A percentile compares a stretch with the other conserved stretches of the same genome.
Conservation (phyloP, 1,140 invertebrate species). For the Marisa cornuarietis region DNA sequence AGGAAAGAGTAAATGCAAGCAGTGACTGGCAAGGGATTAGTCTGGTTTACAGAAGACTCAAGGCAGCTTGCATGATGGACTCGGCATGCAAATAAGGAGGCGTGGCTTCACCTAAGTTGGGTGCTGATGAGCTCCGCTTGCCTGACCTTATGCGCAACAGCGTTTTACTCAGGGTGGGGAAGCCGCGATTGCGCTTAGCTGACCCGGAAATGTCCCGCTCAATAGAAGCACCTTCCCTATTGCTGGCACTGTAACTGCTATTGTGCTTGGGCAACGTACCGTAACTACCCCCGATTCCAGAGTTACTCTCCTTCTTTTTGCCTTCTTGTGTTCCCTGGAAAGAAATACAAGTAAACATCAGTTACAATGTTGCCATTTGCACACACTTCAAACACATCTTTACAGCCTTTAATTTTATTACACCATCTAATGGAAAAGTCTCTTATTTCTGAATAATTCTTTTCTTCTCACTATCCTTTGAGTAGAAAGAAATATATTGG, state of each 20-base stretch:
- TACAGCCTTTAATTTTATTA: too few species aligned
- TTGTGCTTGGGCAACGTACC: conserved; percentile 57
- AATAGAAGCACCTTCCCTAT: conserved; percentile 40
- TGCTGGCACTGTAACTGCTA: conserved; percentile 21
- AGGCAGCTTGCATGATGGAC: too few species aligned
- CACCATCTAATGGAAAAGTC: too few species aligned
- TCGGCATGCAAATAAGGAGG: conserved; percentile 26
- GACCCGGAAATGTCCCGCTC: conserved; percentile 26
- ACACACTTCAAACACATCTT: too few species aligned
- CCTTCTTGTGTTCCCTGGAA: conserved; percentile 52
- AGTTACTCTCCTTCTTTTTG: conserved; percentile 69
- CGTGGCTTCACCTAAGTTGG: conserved; percentile 82
- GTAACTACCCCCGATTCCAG: conserved; percentile 68
- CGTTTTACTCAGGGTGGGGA: conserved; percentile 79
- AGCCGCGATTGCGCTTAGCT: conserved; percentile 41
- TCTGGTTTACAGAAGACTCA: too few species aligned
- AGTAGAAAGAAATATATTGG: too few species aligned
- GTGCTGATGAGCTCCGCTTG: conserved; percentile 84
- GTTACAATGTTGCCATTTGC: too few species aligned
- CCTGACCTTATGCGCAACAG: conserved; percentile 70
- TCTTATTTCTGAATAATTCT: too few species aligned
- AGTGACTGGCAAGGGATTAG: too few species aligned
- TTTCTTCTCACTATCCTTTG: too few species aligned
- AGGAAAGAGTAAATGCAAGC: background rate
- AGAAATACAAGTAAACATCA: too few species aligned